phyloP scores from a whole-genome alignment of 2,888 invertebrate species.

The Pilophorus perplexus region DNA sequence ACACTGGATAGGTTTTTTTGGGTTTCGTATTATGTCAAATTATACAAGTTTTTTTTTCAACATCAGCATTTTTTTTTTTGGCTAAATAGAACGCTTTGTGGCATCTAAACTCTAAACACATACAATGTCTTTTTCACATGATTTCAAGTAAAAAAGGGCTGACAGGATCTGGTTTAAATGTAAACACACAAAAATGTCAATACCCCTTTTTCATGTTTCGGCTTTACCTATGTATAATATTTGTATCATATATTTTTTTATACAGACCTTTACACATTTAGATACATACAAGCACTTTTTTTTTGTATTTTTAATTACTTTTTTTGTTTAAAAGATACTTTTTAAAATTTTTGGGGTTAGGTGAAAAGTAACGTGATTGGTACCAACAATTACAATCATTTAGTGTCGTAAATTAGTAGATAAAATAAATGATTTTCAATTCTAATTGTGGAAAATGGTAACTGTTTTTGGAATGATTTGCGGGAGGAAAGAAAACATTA shows the following conservation, averaged over 20 bases:
- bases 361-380: no score
- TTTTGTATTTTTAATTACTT: no score
- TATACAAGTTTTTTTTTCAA: neutral
- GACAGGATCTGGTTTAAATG: neutral
- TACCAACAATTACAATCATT: no score
- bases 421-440: no score
- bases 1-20: no score
- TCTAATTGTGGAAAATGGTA: no score
- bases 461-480: no score
- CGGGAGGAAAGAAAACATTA: no score
- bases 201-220: neutral
- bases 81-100: conserved; percentile 1
- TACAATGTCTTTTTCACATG: neutral
- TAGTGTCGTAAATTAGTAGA: no score
- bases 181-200: neutral
- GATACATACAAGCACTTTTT: conserved; percentile 35
- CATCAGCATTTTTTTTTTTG: neutral
- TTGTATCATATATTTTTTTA: conserved; percentile 17
- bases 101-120: conserved; percentile 23
- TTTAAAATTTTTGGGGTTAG: no score
- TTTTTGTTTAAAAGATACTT: no score
- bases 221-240: neutral
- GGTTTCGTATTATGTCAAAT: neutral
- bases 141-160: neutral
- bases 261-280: conserved; percentile 38